These are phyloP conservation scores for Salticus scenicus DNA, from an alignment of 2,888 invertebrate genomes.

Conservation along the genomic window DNA sequence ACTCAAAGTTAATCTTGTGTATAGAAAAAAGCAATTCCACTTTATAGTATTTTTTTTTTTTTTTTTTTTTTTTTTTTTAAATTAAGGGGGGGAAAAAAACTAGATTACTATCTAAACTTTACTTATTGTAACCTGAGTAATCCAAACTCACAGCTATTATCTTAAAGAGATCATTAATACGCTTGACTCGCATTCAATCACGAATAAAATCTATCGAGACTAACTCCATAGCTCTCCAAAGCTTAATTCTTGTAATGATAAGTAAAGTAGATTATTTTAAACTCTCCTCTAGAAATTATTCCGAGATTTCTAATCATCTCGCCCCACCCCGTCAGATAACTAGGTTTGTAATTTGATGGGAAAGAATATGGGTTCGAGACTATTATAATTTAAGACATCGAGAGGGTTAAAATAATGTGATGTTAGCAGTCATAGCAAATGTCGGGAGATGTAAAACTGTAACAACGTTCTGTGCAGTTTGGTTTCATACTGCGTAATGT, in stretches of 20 bases:
- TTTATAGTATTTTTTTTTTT: background rate
- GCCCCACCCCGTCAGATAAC: background rate
- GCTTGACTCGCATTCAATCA: background rate
- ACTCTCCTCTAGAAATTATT: background rate
- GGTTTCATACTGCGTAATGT: too few species aligned
- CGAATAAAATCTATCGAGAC: background rate
- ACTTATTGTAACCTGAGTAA: background rate
- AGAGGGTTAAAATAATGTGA: too few species aligned
- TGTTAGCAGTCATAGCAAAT: too few species aligned
- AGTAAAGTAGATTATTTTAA: constrained; percentile 1
- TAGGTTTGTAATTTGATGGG: background rate
- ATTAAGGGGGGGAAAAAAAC: background rate
- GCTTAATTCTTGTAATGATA: background rate
- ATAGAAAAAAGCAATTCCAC: background rate
- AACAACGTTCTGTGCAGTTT: too few species aligned
- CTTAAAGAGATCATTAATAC: background rate
- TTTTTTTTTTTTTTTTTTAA: background rate
- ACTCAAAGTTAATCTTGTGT: background rate
- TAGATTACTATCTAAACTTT: background rate
- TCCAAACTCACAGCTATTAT: background rate
- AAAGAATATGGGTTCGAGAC: too few species aligned
- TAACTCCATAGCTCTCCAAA: background rate
- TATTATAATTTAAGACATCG: too few species aligned
- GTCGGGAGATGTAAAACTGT: too few species aligned
- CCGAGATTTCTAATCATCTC: background rate